Evolutionary conservation across 2,797 vertebrate genomes (phyloP), one percentile per base, ranked within the genome.

Genomic region (Telmatherina bonti): DNA sequence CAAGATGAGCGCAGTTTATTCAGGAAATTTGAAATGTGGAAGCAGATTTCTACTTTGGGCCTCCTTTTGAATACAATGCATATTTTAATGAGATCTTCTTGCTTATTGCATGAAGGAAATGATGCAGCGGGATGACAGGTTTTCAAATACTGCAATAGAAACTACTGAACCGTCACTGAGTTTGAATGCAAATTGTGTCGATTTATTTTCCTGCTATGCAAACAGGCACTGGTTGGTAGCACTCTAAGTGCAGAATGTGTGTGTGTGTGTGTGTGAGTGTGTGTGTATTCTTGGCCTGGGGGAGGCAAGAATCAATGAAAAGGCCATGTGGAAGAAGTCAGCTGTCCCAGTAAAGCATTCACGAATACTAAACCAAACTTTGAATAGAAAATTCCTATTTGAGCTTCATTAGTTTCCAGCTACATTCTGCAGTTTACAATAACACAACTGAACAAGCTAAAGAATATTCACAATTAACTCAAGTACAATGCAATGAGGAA

Each of bases 301-400:
- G 13, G 56, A 75, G 68, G 65, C 72, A 27, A 7, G 78, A 89
- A 72, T 79, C 82, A 77, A 63, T 82, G 70, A 62, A 67, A 87
- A 80, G 76, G 70, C 80, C 67, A 71, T 70, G 76, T 80, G 79
- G 77, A 85, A 77, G 85, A 83, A 79, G 70, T 80, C 58, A 62
- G 75, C 78, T 77, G 79, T 86, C 70, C 71, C 57, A 82, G 72
- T 83, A 61, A 66, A 70, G 68, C 72, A 81, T 79, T 85, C 63
- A 82, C 85, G 77, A 88, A 90, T 86, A 86, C 78, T 85, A 81
- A 89, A 83, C 73, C 41, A 55, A 84, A 86, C 43, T 29, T 43
- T 85, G 54, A 90, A 83, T 82, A 64, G 69, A 80, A 77, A 72
- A 71, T 70, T 82, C 31, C 73, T 49, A 52, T 70, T 38, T n/a